phyloP scores from a whole-genome alignment of 2,113 vertebrate genomes.

The Ceyx melanurus region DNA sequence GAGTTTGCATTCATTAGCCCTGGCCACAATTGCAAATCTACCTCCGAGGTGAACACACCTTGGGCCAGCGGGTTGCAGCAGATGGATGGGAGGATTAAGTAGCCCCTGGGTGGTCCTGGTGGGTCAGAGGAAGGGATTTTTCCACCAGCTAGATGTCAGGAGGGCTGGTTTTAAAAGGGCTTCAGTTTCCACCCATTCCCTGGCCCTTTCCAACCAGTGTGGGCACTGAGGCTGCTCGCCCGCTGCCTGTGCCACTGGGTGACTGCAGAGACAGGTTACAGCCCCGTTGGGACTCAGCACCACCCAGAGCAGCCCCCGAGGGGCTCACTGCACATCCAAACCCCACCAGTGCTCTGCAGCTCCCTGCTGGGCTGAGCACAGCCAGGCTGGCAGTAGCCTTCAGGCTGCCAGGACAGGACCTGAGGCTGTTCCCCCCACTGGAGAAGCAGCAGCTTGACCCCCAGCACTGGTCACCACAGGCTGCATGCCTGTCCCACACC shows the following conservation, averaged over 20 bases:
- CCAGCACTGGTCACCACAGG: not conserved
- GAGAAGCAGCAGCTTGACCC: not conserved
- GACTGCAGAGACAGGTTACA: not conserved
- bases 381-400: not conserved
- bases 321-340: not conserved
- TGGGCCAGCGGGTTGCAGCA: not conserved
- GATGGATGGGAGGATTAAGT: not conserved
- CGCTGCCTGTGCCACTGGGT: not conserved
- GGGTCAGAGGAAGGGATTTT: slow-evolving; percentile 15
- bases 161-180: not conserved
- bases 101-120: slow-evolving; percentile 39
- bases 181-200: not conserved
- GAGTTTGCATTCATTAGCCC: slow-evolving; percentile 1
- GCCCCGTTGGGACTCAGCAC: fast-evolving
- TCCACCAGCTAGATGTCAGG: not conserved
- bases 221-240: not conserved
- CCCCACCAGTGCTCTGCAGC: not conserved
- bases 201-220: not conserved
- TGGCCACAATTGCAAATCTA: not conserved
- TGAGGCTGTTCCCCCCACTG: not conserved
- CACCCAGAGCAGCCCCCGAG: not conserved
- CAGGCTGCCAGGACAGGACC: no score
- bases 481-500: not conserved
- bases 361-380: not conserved
- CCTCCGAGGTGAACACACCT: slow-evolving; percentile 35